Percentiles rank a stretch among this genome's conserved stretches.
phyloP scores from a whole-genome alignment of 2,797 vertebrate species.

The Pachyuromys duprasi region DNA sequence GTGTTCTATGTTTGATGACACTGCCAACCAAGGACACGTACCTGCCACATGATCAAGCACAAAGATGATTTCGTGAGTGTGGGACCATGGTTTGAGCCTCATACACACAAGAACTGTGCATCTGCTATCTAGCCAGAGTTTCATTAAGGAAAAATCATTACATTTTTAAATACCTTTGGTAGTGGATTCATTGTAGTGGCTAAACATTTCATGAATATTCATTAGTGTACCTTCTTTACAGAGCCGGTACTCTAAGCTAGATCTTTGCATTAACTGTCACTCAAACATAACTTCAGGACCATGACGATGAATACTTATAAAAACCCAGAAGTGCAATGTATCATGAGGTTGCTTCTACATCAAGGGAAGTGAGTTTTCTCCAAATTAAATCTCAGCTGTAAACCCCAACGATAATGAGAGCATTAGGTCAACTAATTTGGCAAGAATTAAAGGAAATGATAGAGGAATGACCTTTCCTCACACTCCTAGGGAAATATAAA shows the following conservation, averaged over 20 bases:
- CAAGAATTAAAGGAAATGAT: conserved; percentile 47
- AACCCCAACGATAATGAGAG: conserved; percentile 55
- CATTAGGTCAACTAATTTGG: conserved; percentile 15
- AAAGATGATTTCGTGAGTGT: not conserved
- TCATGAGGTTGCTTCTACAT: not conserved
- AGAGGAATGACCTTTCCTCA: not conserved
- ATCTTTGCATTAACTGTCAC: not conserved
- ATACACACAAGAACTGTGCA: conserved; percentile 21
- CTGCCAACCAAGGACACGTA: not conserved
- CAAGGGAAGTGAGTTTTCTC: conserved; percentile 38
- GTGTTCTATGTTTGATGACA: not conserved
- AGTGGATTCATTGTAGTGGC: not conserved
- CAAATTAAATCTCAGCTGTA: conserved; percentile 59
- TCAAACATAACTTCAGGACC: not conserved
- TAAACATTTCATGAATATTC: conserved; percentile 57
- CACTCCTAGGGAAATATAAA: conserved; percentile 3
- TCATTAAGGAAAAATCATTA: conserved; percentile 37
- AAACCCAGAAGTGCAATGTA: not conserved
- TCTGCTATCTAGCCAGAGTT: conserved; percentile 17
- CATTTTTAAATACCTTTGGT: conserved; percentile 54
- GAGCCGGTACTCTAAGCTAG: conserved; percentile 50
- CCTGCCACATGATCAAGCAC: not conserved
- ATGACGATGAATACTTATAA: not conserved
- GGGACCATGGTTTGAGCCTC: not conserved
- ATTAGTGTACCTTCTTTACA: conserved; percentile 56